phyloP scores from a whole-genome alignment of 2,113 vertebrate species.

The Nycticryphes semicollaris region DNA sequence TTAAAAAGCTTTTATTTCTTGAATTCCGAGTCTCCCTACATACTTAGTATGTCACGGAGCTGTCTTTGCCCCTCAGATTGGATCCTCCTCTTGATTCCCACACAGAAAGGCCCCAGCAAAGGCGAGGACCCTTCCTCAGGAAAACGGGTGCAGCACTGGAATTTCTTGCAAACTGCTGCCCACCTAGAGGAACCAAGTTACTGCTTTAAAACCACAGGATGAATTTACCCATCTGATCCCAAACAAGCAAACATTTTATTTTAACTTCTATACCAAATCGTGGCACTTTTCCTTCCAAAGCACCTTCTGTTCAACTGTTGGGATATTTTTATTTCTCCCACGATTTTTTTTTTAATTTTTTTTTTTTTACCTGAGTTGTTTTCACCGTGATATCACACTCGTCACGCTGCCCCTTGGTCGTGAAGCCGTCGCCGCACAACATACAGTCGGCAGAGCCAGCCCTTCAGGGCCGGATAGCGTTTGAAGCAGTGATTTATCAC shows the following conservation, averaged over 20 bases:
- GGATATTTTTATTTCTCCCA: not conserved
- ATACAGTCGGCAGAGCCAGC: accelerated
- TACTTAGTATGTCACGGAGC: accelerated
- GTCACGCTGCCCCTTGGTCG: no score
- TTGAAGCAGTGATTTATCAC: no score
- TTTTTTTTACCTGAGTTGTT: no score
- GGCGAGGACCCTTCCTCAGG: not conserved
- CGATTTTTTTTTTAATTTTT: no score
- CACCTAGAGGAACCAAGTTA: accelerated
- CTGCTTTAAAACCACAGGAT: not conserved
- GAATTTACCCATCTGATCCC: not conserved
- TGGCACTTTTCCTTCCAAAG: not conserved
- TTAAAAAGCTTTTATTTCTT: not conserved
- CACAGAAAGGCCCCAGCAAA: not conserved
- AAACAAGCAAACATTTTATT: not conserved
- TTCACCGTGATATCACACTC: accelerated
- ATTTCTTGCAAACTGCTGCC: no score
- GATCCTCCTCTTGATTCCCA: not conserved
- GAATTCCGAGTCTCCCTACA: not conserved
- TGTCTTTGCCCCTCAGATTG: no score
- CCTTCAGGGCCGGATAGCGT: no score
- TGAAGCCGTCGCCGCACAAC: not conserved
- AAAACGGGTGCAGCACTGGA: accelerated
- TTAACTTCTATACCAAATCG: not conserved
- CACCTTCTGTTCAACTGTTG: not conserved